phyloP scores from a whole-genome alignment of 2,113 vertebrate genomes.

The Callorhinus ursinus region DNA sequence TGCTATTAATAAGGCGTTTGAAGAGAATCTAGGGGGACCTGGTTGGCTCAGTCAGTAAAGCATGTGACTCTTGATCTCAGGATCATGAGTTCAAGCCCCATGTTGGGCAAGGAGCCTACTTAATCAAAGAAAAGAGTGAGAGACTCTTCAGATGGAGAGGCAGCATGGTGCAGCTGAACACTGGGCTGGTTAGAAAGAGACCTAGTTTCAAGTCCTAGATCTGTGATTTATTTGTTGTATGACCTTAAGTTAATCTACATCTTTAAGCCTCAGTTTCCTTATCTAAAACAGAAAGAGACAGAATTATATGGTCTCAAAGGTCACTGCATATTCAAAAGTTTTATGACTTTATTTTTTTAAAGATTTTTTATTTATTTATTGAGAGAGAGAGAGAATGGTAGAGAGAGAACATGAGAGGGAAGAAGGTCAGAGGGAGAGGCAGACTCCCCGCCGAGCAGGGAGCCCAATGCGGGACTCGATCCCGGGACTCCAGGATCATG shows the following conservation, averaged over 20 bases:
- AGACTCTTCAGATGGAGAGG: not conserved
- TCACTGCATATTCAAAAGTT: slow-evolving; percentile 29
- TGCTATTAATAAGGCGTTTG: not conserved
- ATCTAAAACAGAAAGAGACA: not conserved
- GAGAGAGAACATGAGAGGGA: no score
- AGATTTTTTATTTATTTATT: no score
- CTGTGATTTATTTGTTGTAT: not conserved
- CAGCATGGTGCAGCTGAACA: not conserved
- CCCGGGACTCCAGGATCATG: no score
- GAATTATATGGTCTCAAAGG: slow-evolving; percentile 34
- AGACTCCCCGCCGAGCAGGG: no score
- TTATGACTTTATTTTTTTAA: not conserved
- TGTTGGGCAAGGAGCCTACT: not conserved
- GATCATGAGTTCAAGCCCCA: not conserved
- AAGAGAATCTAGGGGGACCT: not conserved
- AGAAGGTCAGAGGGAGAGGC: no score
- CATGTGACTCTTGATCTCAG: not conserved
- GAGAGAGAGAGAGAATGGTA: no score
- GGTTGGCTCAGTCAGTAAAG: not conserved
- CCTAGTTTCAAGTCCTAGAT: not conserved
- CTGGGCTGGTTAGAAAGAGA: not conserved
- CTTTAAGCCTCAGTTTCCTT: slow-evolving; percentile 6
- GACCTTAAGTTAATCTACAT: slow-evolving; percentile 29
- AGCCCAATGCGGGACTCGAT: no score
- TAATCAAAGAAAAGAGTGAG: not conserved